Evolutionary conservation across 2,888 invertebrate genomes (phyloP), one percentile per base, ranked within the genome.

Genomic region (Ichneumon xanthorius): DNA sequence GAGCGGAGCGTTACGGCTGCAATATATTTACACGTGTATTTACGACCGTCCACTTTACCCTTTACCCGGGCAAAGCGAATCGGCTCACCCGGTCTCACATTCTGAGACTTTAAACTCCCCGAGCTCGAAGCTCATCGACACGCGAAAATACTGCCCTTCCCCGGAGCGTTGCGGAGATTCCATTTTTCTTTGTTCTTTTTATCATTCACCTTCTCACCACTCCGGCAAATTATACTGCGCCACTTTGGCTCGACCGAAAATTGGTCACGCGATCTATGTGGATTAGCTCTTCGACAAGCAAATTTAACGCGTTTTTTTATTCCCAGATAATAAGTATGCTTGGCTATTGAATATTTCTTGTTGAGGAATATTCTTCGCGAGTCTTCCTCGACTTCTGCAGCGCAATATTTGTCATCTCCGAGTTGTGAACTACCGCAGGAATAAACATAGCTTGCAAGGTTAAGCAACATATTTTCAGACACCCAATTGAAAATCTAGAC

Each of bases 21-120:
- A 90, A 92, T 92, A 92, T 92, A 92, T 92, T 92, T 92, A 92
- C 92, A 91, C 92, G 92, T 91, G 90, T 92, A 92, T 92, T 92
- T 92, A 92, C 89, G 92, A 91, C 87, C 88, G 88, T 87, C 89
- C 91, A 91, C 90, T 88, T 88, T 89, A 89, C 88, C 88, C 88
- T 82, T 86, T 78, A 80, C 80, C 65, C 82, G 78, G 67, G 65
- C 80, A 67, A 76, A 77, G 77, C 85, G 81, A 81, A 82, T 68
- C 78, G 81, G 61, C 58, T 65, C 80, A 37, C 75, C 53, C 48
- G 11, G 80, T 71, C 48, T 58, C 70, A 22, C 61, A 19, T 61
- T 50, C 37, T 30, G 30, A 68, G 26, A 75, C 40, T 30, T 50
- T 14, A 58, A 65, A 65, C 33, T 50, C 63, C 16, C 55, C 33